Conservation (phyloP, 2,888 invertebrate genomes). For the Sepiola atlantica region DNA sequence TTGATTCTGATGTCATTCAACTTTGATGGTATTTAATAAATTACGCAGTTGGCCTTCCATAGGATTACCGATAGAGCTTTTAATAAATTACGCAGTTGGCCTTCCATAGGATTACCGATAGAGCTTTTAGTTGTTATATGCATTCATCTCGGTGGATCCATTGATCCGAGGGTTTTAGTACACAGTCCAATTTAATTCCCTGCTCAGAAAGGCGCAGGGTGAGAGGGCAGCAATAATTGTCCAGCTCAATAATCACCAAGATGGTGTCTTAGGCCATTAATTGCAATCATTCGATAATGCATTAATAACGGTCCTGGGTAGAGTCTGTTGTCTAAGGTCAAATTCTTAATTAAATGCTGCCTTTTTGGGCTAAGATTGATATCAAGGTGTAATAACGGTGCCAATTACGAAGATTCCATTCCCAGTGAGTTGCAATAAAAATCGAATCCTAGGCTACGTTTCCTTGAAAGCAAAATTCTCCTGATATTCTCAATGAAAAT, state of each 20-base stretch:
- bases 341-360: not conserved
- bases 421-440: not conserved
- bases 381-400: not conserved
- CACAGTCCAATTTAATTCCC: not conserved
- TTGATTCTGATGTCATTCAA: not conserved
- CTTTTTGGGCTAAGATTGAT: not conserved
- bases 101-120: not conserved
- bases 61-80: not conserved
- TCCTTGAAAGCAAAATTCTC: not conserved
- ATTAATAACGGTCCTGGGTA: not conserved
- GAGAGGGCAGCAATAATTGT: conserved; percentile 9
- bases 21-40: not conserved
- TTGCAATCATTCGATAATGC: not conserved
- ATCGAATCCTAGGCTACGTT: not conserved
- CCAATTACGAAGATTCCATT: not conserved
- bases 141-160: not conserved
- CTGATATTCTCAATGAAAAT: too few species aligned
- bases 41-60: not conserved
- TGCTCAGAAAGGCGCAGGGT: not conserved
- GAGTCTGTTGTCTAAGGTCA: not conserved
- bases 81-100: not conserved
- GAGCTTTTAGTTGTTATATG: not conserved
- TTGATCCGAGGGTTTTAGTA: conserved; percentile 4
- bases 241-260: not conserved
- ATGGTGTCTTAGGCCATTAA: conserved; percentile 6